Evolutionary conservation across 2,888 invertebrate species (phyloP).

Genomic region (Drosophila neonasuta): DNA sequence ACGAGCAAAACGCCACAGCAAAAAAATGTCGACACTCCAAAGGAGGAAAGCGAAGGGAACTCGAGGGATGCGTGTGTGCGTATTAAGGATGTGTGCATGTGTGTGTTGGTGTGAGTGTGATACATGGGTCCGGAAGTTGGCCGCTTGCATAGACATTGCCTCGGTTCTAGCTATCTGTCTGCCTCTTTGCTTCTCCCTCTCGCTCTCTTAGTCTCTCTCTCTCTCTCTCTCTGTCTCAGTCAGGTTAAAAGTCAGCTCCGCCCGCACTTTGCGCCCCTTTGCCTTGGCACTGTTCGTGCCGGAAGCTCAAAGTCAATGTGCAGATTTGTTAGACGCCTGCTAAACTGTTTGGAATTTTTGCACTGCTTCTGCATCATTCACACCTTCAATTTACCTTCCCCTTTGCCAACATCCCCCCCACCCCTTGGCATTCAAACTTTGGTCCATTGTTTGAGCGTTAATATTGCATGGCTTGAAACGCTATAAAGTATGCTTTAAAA

Average conservation of each 20-base stretch:
- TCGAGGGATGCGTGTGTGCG: conserved; percentile 5
- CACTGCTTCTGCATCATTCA: conserved; percentile 41
- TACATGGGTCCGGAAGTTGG: conserved; percentile 17
- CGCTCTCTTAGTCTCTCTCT: neutral
- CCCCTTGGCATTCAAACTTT: conserved; percentile 1
- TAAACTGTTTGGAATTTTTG: conserved; percentile 59
- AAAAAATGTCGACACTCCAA: conserved; percentile 38
- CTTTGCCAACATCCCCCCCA: neutral
- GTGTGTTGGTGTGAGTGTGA: neutral
- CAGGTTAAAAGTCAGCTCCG: conserved; percentile 62
- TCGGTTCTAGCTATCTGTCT: conserved; percentile 20
- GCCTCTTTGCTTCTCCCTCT: neutral
- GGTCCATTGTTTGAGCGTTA: conserved; percentile 51
- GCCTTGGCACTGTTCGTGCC: conserved; percentile 20
- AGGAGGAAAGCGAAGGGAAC: conserved; percentile 17
- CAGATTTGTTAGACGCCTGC: conserved; percentile 44
- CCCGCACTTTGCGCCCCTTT: neutral
- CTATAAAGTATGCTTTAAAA: conserved; percentile 70
- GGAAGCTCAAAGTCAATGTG: conserved; percentile 38
- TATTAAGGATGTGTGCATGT: conserved; percentile 1
- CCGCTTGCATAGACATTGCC: conserved; percentile 24
- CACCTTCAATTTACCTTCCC: conserved; percentile 27
- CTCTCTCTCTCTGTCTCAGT: neutral
- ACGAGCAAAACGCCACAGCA: conserved; percentile 42
- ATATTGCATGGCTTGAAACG: conserved; percentile 35